Evolutionary conservation across 2,797 vertebrate genomes (phyloP).

Genomic region (Mus minutoides): DNA sequence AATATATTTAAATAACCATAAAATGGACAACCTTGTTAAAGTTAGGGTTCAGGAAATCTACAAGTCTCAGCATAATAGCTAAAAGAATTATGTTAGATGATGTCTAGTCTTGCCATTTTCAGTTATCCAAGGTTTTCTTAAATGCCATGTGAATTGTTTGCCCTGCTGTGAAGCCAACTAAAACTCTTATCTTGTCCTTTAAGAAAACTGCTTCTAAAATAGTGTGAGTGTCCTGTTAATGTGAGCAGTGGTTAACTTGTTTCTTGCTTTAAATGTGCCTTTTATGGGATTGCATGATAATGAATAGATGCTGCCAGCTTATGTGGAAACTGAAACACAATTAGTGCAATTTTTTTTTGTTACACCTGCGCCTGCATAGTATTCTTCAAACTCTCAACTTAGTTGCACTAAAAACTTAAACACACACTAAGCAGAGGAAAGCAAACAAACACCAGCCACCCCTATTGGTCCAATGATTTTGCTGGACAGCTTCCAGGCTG

Average conservation of each 20-base stretch:
- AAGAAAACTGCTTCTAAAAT: constrained; percentile 47
- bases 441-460: not conserved
- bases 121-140: not conserved
- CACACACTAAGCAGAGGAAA: not conserved
- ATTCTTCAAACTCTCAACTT: constrained; percentile 23
- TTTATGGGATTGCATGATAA: constrained; percentile 1
- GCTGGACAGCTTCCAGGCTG: not conserved
- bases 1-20: not conserved
- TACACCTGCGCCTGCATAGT: not conserved
- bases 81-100: constrained; percentile 30
- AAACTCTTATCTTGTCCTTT: not conserved
- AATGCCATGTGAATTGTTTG: not conserved
- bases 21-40: not conserved
- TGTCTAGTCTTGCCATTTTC: not conserved
- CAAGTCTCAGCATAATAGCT: not conserved
- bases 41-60: not conserved
- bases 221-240: not conserved
- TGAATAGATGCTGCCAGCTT: constrained; percentile 27
- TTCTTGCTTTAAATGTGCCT: constrained; percentile 21
- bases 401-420: constrained; percentile 19
- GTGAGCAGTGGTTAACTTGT: not conserved
- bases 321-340: not conserved
- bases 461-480: not conserved
- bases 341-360: constrained; percentile 55
- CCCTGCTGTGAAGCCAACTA: not conserved